These are phyloP conservation scores for Paradoxurus hermaphroditus DNA, from an alignment of 2,113 vertebrate genomes.

Conservation along the genomic window DNA sequence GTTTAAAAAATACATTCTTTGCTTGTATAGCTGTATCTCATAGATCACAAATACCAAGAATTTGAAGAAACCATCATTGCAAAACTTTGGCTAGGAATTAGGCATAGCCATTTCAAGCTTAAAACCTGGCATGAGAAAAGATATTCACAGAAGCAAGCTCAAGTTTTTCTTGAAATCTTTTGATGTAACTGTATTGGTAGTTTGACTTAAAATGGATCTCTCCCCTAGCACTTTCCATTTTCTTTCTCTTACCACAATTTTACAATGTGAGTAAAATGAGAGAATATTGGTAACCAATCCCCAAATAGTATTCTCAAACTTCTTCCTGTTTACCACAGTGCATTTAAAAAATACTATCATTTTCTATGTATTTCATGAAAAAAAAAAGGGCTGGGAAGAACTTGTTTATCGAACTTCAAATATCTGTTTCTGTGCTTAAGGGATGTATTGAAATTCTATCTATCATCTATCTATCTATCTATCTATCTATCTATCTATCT, in stretches of 20 bases:
- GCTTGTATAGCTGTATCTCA: background rate
- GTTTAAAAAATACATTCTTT: background rate
- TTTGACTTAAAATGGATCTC: background rate
- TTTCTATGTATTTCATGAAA: background rate
- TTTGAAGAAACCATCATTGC: background rate
- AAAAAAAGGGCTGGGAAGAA: background rate
- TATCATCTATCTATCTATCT: background rate
- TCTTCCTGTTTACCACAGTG: background rate
- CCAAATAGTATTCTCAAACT: background rate
- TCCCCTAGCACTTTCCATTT: background rate
- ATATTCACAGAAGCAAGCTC: background rate
- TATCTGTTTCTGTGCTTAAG: background rate
- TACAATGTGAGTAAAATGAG: background rate
- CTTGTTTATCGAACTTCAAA: background rate
- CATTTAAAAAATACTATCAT: background rate
- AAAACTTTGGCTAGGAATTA: background rate
- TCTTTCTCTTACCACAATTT: background rate
- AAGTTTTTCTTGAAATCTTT: constrained; percentile 34
- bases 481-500: background rate
- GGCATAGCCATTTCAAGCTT: background rate
- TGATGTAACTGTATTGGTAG: background rate
- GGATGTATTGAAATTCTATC: background rate
- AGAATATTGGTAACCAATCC: background rate
- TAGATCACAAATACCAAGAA: background rate
- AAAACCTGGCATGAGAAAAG: background rate